A percentile compares a stretch with the other conserved stretches of the same genome.
Conservation (phyloP, 2,888 invertebrate species). For the Epiblema foenella region DNA sequence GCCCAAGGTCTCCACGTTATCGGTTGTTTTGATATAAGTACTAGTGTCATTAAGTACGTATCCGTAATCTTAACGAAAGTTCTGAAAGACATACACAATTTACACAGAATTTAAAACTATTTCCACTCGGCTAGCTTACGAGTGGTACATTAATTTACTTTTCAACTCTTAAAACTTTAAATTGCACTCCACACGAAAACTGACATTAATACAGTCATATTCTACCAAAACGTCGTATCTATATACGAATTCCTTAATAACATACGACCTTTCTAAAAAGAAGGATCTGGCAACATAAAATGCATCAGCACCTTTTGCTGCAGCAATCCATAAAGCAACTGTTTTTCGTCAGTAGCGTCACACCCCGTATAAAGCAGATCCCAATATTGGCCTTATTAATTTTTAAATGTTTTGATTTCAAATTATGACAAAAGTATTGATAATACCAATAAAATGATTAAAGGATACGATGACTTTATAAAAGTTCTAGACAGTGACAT, state of each 20-base stretch:
- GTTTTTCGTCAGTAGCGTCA: not conserved
- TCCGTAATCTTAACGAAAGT: not conserved
- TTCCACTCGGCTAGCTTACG: not conserved
- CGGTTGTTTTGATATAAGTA: no score
- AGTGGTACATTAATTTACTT: not conserved
- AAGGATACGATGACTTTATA: no score
- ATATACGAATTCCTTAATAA: not conserved
- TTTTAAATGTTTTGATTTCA: no score
- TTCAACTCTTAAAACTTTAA: conserved; percentile 1
- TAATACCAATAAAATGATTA: no score
- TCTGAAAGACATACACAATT: not conserved
- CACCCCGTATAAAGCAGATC: not conserved
- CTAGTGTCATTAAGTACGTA: no score
- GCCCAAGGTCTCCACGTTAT: no score
- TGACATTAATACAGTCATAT: not conserved
- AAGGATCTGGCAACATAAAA: conserved; percentile 1
- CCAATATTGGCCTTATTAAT: no score
- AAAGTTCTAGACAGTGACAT: no score
- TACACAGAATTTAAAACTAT: not conserved
- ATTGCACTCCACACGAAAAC: conserved; percentile 3
- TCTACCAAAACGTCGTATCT: not conserved
- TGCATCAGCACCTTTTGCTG: conserved; percentile 5
- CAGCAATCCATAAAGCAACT: not conserved
- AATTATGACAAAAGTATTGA: no score
- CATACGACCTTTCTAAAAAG: not conserved